These are phyloP conservation scores for Copidosoma aretas DNA, from an alignment of 2,888 invertebrate genomes.

Conservation along the genomic window DNA sequence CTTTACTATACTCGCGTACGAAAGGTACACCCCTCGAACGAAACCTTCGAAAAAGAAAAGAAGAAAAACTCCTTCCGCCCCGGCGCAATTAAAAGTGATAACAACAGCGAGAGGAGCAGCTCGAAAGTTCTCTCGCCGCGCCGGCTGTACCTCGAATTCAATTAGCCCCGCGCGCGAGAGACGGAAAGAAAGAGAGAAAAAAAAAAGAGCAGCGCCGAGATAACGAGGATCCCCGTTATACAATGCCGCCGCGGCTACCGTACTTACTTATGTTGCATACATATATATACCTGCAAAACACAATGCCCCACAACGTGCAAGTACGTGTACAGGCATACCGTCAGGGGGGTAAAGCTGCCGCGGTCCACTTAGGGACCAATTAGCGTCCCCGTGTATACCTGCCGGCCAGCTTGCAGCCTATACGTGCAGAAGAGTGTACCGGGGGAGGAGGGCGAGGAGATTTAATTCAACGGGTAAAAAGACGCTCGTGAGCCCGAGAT, in stretches of 20 bases:
- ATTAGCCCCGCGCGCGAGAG: background rate
- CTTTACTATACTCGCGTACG: no score
- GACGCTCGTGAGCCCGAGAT: background rate
- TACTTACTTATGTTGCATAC: no score
- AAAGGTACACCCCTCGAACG: no score
- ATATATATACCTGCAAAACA: no score
- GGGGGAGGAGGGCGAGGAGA: background rate
- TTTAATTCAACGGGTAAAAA: background rate
- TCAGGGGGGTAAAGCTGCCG: background rate
- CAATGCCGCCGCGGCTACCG: background rate
- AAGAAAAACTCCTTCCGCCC: background rate
- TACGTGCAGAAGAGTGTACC: background rate
- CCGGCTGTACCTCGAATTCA: background rate
- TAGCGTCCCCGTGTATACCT: background rate
- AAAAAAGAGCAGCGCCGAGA: background rate
- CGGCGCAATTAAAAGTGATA: background rate
- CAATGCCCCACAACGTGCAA: background rate
- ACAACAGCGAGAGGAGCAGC: background rate
- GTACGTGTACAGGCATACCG: no score
- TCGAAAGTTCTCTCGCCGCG: no score
- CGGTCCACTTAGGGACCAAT: background rate
- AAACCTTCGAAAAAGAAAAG: no score
- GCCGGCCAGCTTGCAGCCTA: no score
- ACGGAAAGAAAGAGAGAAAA: background rate
- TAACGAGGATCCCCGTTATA: background rate